Evolutionary conservation across 2,888 invertebrate species (phyloP), one percentile per base, ranked within the genome.

Genomic region (Drosophila prolongata): DNA sequence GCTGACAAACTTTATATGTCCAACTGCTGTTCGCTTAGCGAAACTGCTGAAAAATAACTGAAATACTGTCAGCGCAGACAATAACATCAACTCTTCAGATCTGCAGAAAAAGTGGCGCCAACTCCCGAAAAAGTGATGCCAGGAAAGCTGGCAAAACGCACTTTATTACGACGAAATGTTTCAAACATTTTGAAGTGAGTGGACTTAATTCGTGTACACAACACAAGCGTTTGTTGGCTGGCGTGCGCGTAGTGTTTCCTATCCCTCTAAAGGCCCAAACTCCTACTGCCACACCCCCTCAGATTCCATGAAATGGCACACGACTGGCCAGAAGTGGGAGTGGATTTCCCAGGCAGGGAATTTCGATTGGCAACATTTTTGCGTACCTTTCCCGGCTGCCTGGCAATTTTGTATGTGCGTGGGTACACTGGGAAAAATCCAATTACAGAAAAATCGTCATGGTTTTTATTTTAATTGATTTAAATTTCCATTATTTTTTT

Each of bases 341-440:
- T 27, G 34, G 34, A 46, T 56, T 75, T 67, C 52, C 67, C 75
- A 49, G 56, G 54, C 76, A 60, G 74, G 71, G 69, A 75, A 83
- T 83, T 83, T 89, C 87, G 85, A 81, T 84, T 87, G 84, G 65
- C 76, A 72, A 67, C 81, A 76, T 89, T 89, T 84, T 84, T 89
- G 77, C 86, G 89, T 87, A 89, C 84, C 89, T 84, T 84, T 58
- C 66, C 61, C 69, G 76, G 64, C 55, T 70, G 73, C 62, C 58
- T 37, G 56, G 64, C 42, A 60, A 56, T 54, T 70, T 56, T 57
- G 64, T 62, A 65, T 75, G 55, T 54, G 54, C 53, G 46, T 66
- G 11, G 53, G 11, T 19, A 58, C 58, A 40, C 11, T 6, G n/a
- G 3, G 11, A 37, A 53, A 57, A 37, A 13, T 11, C 24, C 24